Base-by-base conservation (phyloP, 1,140 invertebrate genomes). In the Aricia agestis region DNA sequence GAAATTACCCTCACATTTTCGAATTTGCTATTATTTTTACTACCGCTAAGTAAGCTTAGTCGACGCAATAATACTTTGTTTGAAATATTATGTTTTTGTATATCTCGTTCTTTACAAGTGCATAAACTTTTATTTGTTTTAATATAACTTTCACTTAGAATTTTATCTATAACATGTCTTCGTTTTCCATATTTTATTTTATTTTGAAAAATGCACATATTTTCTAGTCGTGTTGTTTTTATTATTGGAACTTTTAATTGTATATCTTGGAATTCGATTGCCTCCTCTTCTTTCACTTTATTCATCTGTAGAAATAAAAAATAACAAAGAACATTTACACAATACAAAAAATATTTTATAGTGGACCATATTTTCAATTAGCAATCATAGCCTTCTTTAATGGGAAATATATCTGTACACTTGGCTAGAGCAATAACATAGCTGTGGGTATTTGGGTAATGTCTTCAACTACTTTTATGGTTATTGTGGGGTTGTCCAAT, bases 141-240 rank as follows among this genome's bases (percentile, higher is more conserved):
- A 42, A 19, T 63, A 74, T 1, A 72, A 41, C 75, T 76, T 70
- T 76, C 70, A 45, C 19, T 31, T 25, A 69, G 65, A 32, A 76
- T 74, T 11, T 61, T 32, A 0, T 69, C 10, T 36, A 74, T 61
- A 57, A 71, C n/a, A n/a, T 68, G 25, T 36, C 13, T 19, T 13
- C 32, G 32, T 9, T 41, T 31, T 6, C 68, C n/a, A 7, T 66
- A 32, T 25, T 52, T 42, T 18, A 68, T 15, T 0, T 69, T 57
- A 32, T 63, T 67, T 66, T 65, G 69, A 10, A 77, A 74, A 61
- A 78, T 70, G 19, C 18, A 31, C 77, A 81, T 81, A 65, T 82
- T 78, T 57, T 83, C 78, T 70, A 83, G 65, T 75, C 74, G 72
- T 19, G 72, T 78, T 6, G 81, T 83, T 45, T 77, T 81, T 19